Evolutionary conservation across 2,888 invertebrate species (phyloP).

Genomic region (Formica aserva): DNA sequence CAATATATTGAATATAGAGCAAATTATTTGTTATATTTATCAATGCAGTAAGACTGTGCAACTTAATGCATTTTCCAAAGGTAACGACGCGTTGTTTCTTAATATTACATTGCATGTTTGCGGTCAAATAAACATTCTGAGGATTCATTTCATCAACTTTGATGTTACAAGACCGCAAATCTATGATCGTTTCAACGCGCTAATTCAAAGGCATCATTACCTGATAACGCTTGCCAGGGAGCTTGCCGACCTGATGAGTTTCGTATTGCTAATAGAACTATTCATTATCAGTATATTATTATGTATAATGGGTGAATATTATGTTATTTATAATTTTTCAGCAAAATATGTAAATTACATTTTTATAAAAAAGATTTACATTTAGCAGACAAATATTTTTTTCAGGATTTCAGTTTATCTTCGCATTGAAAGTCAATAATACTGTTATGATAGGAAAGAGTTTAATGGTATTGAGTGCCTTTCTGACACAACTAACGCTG

Average conservation of each 20-base stretch:
- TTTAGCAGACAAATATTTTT: slow-evolving; percentile 1
- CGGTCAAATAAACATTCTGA: slow-evolving; percentile 26
- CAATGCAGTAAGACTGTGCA: neutral
- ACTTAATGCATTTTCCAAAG: neutral
- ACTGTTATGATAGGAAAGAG: slow-evolving; percentile 60
- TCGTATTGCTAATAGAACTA: neutral
- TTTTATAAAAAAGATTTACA: neutral
- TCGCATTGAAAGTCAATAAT: slow-evolving; percentile 61
- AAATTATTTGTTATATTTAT: too few relatives aligned
- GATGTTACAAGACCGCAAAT: neutral
- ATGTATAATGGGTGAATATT: slow-evolving; percentile 35
- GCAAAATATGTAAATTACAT: neutral
- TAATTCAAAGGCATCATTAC: neutral
- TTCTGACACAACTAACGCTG: slow-evolving; percentile 48
- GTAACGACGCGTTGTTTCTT: slow-evolving; percentile 13
- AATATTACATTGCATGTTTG: neutral
- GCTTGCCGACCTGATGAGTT: neutral
- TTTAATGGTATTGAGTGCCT: slow-evolving; percentile 56
- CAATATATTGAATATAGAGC: too few relatives aligned
- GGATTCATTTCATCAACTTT: neutral
- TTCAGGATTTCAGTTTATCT: slow-evolving; percentile 67
- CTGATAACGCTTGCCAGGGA: neutral
- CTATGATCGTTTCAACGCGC: neutral
- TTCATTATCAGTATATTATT: slow-evolving; percentile 2
- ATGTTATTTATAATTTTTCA: neutral